Conservation (phyloP, 1,140 invertebrate genomes). For the Philopotamus ludificatus region DNA sequence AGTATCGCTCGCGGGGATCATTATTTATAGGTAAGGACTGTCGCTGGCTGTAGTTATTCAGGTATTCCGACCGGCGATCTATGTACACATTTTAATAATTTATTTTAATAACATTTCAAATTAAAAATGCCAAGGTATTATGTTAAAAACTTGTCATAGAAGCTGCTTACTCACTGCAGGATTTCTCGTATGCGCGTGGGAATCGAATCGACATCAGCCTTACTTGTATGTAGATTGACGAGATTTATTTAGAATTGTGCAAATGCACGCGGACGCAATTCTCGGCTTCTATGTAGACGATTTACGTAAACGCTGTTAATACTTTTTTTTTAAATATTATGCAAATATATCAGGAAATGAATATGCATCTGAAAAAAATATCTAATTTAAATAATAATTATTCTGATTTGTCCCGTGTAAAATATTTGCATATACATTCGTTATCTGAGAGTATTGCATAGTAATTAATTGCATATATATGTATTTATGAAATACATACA, state of each 20-base stretch:
- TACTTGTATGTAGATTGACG: constrained; percentile 25
- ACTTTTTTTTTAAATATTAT: too few relatives aligned
- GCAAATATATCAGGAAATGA: too few relatives aligned
- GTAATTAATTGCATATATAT: too few relatives aligned
- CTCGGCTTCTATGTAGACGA: not conserved
- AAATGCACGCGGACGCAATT: not conserved
- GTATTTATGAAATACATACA: too few relatives aligned
- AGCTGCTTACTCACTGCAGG: not conserved
- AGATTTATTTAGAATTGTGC: constrained; percentile 11
- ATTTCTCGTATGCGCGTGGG: constrained; percentile 19
- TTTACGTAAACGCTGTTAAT: too few relatives aligned
- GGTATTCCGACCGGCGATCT: constrained; percentile 25
- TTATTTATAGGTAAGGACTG: not conserved
- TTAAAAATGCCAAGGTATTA: constrained; percentile 34
- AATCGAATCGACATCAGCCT: constrained; percentile 16
- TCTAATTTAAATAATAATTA: too few relatives aligned
- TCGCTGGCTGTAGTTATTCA: constrained; percentile 3
- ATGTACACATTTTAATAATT: constrained; percentile 33
- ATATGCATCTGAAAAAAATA: too few relatives aligned
- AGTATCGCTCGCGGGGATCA: not conserved
- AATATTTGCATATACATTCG: too few relatives aligned
- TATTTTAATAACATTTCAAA: constrained; percentile 31
- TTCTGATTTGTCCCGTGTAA: too few relatives aligned
- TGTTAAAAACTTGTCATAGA: constrained; percentile 27
- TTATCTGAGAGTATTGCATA: too few relatives aligned